These are phyloP conservation scores for Protobothrops mucrosquamatus DNA, from an alignment of 2,113 vertebrate species.

Conservation along the genomic window DNA sequence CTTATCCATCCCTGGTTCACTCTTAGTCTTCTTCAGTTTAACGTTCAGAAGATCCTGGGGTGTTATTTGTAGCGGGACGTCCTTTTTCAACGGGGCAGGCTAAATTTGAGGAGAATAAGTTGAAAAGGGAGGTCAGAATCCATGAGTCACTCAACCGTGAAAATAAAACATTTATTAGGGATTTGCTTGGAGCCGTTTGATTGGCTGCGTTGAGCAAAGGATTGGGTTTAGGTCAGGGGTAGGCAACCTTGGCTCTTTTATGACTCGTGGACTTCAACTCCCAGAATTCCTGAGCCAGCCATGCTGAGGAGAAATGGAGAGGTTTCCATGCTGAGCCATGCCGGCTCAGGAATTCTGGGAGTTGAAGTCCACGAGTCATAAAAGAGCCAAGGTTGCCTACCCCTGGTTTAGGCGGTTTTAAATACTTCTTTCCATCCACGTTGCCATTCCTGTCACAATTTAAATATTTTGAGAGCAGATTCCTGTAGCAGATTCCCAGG, in stretches of 20 bases:
- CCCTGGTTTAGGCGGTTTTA: not conserved
- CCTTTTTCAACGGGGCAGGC: conserved; percentile 52
- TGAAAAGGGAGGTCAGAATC: not conserved
- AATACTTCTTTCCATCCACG: not conserved
- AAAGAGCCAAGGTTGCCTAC: no score
- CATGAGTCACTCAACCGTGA: no score
- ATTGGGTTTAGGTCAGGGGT: not conserved
- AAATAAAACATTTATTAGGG: not conserved
- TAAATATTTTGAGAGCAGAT: not conserved
- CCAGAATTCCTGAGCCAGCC: no score
- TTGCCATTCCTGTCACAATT: not conserved
- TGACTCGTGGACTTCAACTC: no score
- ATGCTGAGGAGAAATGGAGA: no score
- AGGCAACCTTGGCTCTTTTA: no score
- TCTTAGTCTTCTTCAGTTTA: conserved; percentile 73
- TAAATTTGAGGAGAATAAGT: conserved; percentile 41
- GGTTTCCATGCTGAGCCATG: no score
- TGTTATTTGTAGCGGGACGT: conserved; percentile 70
- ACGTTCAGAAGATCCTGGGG: conserved; percentile 80
- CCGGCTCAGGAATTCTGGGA: no score
- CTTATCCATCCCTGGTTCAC: conserved; percentile 42
- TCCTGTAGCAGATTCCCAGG: not conserved
- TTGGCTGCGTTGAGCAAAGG: not conserved
- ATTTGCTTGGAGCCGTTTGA: not conserved
- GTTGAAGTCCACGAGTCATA: no score